Base-by-base conservation (phyloP, 2,113 vertebrate genomes). In the Pyxicephalus adspersus region DNA sequence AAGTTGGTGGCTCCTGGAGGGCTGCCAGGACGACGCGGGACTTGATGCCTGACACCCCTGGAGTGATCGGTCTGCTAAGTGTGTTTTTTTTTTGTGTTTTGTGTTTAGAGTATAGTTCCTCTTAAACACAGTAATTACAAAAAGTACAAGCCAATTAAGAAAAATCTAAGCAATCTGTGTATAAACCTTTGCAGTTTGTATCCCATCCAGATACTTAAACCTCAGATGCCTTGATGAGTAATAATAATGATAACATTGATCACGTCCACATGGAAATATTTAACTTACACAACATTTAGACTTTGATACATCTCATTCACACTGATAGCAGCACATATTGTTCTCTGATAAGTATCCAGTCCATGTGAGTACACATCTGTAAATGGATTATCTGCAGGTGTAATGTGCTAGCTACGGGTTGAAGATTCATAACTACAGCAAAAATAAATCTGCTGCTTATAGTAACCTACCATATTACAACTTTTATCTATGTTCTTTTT, bases 261-360 rank as follows among this genome's bases (percentile, higher is more conserved):
- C 68, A 64, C 57, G 58, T 45, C 71, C 82, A 28, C 66, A 83
- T 75, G 73, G 64, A 31, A 71, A 5, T 67, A 58, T 85, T 85
- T 86, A 84, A 66, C 67, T 77, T 31, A 81, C 67, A 76, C n/a
- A 6, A 52, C 38, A 60, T 55, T 83, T 78, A 84, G 71, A 85
- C 20, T 5, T 65, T 54, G 2, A 57, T 81, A 73, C 45, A 23
- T 64, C 28, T 83, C 61, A 65, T 85, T 77, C 5, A 64, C 29
- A 20, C 58, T 72, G 67, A 80, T 80, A 64, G 65, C 55, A 31
- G 19, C 23, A 29, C 20, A 51, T 45, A 26, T 23, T 20, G 0
- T 60, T 51, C 25, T 54, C 77, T 63, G 57, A 64, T 80, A 80
- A 71, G 25, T 13, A 72, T 61, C 15, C 55, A 18, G 31, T 8